Conservation (phyloP, 2,888 invertebrate species). For the Kuschelorhynchus macadamiae region DNA sequence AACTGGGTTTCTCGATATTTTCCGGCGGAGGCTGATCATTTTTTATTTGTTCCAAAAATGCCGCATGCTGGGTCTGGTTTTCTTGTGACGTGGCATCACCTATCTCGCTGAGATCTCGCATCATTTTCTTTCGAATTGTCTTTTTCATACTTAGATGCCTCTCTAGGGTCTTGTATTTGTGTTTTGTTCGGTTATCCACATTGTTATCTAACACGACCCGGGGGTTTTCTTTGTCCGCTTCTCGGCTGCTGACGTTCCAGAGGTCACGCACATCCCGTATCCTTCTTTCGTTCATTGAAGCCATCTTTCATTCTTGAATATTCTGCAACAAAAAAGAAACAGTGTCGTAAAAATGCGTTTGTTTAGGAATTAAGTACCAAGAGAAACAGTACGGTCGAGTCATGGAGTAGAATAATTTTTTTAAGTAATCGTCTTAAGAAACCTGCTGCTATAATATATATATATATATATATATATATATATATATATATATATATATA, state of each 20-base stretch:
- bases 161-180: slow-evolving; percentile 83
- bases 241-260: slow-evolving; percentile 60
- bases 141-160: slow-evolving; percentile 90
- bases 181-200: slow-evolving; percentile 73
- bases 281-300: slow-evolving; percentile 76
- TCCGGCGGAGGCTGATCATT: slow-evolving; percentile 68
- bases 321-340: slow-evolving; percentile 11
- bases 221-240: slow-evolving; percentile 66
- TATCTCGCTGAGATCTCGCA: slow-evolving; percentile 83
- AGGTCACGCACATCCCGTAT: slow-evolving; percentile 82
- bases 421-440: no score
- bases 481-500: no score
- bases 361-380: background rate
- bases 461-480: no score
- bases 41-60: slow-evolving; percentile 68
- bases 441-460: no score
- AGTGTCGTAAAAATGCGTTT: no score
- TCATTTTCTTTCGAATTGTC: slow-evolving; percentile 87
- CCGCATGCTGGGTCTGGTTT: slow-evolving; percentile 60
- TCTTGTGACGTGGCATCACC: slow-evolving; percentile 64
- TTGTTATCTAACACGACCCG: slow-evolving; percentile 70
- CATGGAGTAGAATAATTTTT: background rate
- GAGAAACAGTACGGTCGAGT: background rate
- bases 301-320: slow-evolving; percentile 69
- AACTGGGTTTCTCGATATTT: slow-evolving; percentile 68